Conservation (phyloP, 1,140 invertebrate species). For the Drosophila pseudoobscura region DNA sequence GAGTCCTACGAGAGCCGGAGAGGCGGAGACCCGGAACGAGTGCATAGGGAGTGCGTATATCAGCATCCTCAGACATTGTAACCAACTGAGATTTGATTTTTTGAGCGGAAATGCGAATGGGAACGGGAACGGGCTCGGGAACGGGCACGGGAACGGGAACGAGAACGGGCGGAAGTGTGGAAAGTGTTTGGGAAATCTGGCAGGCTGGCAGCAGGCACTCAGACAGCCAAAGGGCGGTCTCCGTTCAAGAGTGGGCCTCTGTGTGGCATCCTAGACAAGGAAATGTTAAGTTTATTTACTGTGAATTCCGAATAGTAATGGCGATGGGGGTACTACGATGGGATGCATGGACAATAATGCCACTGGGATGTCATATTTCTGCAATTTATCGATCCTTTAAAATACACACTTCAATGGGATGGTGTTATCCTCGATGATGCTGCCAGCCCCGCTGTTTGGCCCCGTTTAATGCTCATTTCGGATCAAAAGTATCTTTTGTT, state of each 20-base stretch:
- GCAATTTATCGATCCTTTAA: conserved; percentile 2
- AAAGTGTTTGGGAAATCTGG: conserved; percentile 18
- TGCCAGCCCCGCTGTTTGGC: background rate
- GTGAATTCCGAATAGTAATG: conserved; percentile 11
- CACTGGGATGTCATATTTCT: background rate
- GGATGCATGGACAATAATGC: background rate
- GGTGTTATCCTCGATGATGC: background rate
- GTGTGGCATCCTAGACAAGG: conserved; percentile 5
- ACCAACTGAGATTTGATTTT: conserved; percentile 46
- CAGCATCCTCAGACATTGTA: conserved; percentile 55
- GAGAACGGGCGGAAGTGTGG: background rate
- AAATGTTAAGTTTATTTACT: conserved; percentile 34
- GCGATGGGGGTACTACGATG: too few species aligned
- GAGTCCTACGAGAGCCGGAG: too few species aligned
- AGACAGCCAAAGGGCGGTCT: background rate
- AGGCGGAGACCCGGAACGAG: background rate
- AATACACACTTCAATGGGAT: background rate
- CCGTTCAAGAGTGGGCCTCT: background rate
- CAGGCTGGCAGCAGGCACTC: conserved; percentile 6
- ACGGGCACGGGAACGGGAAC: too few species aligned
- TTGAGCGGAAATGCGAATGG: conserved; percentile 1
- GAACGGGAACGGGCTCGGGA: too few species aligned
- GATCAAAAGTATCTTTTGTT: conserved; percentile 37
- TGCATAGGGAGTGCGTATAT: conserved; percentile 19
- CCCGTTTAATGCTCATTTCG: conserved; percentile 27